These are phyloP conservation scores for Rousettus leschenaultii DNA, from an alignment of 2,113 vertebrate species.

Conservation along the genomic window DNA sequence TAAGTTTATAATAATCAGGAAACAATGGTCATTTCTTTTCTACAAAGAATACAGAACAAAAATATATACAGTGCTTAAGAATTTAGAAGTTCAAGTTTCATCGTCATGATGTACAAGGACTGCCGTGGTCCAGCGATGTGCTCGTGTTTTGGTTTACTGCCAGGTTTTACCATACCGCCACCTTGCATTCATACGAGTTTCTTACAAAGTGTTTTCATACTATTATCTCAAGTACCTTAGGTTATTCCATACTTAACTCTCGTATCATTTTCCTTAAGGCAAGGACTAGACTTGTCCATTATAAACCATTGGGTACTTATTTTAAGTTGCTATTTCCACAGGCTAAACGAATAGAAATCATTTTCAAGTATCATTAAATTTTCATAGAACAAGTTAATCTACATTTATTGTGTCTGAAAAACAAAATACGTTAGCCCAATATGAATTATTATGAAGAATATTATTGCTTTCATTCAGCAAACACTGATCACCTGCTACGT, in stretches of 20 bases:
- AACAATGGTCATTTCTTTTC: not conserved
- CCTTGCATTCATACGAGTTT: not conserved
- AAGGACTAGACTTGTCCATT: not conserved
- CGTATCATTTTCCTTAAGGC: conserved; percentile 12
- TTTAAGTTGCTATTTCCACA: conserved; percentile 5
- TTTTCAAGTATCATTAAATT: conserved; percentile 33
- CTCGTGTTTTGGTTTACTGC: not conserved
- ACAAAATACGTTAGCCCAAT: not conserved
- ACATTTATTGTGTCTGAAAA: conserved; percentile 6
- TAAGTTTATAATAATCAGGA: not conserved
- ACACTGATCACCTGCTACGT: not conserved
- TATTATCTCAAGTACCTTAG: not conserved
- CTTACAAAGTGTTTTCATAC: not conserved
- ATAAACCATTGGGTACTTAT: not conserved
- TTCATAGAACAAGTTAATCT: not conserved
- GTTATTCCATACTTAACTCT: not conserved
- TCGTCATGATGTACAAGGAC: not conserved
- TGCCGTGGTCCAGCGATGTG: not conserved
- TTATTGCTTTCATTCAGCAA: not conserved
- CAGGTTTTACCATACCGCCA: not conserved
- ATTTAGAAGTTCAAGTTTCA: conserved; percentile 15
- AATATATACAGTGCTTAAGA: not conserved
- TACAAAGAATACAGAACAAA: conserved; percentile 8
- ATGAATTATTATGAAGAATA: not conserved
- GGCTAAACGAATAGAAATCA: not conserved